Percentiles rank a stretch among this genome's conserved stretches.
These are phyloP conservation scores for Hecatera dysodea DNA, from an alignment of 2,888 invertebrate genomes.

Conservation along the genomic window DNA sequence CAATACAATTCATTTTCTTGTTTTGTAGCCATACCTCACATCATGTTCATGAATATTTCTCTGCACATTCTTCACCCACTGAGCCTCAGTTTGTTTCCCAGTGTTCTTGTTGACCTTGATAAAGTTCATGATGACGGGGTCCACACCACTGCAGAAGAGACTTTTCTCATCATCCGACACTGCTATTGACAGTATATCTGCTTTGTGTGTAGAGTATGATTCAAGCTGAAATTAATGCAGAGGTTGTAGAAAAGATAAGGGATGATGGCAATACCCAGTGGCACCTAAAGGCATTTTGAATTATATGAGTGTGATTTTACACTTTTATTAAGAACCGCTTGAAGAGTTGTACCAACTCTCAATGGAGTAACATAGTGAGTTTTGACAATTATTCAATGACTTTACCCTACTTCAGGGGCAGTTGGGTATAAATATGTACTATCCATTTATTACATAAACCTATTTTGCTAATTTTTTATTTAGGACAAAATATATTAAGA, in stretches of 20 bases:
- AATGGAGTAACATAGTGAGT: no score
- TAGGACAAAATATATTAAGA: no score
- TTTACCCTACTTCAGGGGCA: no score
- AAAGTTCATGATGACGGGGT: constrained; percentile 95
- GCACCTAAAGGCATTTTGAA: neutral
- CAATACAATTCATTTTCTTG: no score
- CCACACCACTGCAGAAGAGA: constrained; percentile 95
- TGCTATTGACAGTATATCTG: constrained; percentile 94
- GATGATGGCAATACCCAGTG: neutral
- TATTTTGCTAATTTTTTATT: no score
- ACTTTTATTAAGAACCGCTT: neutral
- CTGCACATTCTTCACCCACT: constrained; percentile 96
- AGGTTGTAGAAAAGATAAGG: neutral
- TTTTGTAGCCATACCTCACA: constrained; percentile 90
- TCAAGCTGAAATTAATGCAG: constrained; percentile 89
- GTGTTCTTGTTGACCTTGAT: constrained; percentile 91
- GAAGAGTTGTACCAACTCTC: no score
- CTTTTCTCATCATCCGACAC: constrained; percentile 93
- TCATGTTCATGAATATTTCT: constrained; percentile 96
- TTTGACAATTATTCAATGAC: neutral
- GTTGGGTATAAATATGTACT: no score
- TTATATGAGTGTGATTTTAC: neutral
- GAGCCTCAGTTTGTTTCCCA: constrained; percentile 88
- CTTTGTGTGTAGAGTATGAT: constrained; percentile 94
- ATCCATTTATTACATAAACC: no score